Conservation (phyloP, 1,140 invertebrate genomes). For the Epicauta chinensis region DNA sequence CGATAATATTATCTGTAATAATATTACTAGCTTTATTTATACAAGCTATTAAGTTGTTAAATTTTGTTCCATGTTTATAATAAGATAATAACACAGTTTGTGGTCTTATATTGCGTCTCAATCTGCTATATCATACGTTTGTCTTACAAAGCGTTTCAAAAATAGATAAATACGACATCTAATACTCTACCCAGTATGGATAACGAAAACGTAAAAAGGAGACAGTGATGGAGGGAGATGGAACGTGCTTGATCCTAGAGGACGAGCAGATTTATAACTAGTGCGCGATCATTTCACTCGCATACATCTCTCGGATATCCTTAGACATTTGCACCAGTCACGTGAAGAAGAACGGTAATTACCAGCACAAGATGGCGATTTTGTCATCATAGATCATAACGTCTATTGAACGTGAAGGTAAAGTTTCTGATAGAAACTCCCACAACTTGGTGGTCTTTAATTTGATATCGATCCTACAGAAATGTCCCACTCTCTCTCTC, state of each 20-base stretch:
- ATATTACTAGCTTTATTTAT: too few species aligned
- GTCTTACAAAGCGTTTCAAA: too few species aligned
- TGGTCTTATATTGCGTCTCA: too few species aligned
- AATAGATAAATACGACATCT: too few species aligned
- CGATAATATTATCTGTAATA: too few species aligned
- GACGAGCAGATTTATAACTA: slow-evolving; percentile 26
- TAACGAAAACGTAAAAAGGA: neutral
- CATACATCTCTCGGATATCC: slow-evolving; percentile 29
- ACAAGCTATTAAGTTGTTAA: too few species aligned
- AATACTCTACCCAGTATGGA: too few species aligned
- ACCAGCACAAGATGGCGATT: slow-evolving; percentile 25
- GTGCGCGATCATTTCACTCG: slow-evolving; percentile 26
- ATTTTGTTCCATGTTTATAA: too few species aligned
- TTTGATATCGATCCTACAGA: slow-evolving; percentile 19
- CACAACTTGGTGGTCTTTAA: slow-evolving; percentile 15
- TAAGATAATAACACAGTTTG: too few species aligned
- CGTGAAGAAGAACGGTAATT: slow-evolving; percentile 28
- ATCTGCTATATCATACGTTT: too few species aligned
- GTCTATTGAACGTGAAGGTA: slow-evolving; percentile 17
- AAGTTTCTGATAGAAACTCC: slow-evolving; percentile 14
- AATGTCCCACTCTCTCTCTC: too few species aligned
- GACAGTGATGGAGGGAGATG: slow-evolving; percentile 25
- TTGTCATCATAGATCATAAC: slow-evolving; percentile 25
- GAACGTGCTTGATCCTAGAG: slow-evolving; percentile 21
- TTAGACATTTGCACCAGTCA: slow-evolving; percentile 27